A percentile compares a stretch with the other conserved stretches of the same genome.
These are phyloP conservation scores for Sebastes iracundus DNA, from an alignment of 2,797 vertebrate genomes.

Conservation along the genomic window DNA sequence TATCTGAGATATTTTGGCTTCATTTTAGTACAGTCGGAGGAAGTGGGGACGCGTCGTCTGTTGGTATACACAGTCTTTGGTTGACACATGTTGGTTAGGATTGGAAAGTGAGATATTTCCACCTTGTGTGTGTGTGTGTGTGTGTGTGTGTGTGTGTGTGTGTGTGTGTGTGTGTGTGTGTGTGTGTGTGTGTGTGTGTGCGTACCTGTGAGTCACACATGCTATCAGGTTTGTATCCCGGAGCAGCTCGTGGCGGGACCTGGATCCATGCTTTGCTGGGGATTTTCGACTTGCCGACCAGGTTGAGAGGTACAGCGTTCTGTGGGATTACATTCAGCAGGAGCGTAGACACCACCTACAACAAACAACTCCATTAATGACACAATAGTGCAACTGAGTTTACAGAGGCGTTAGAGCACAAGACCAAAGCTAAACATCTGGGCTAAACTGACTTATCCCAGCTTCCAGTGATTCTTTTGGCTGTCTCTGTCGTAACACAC, in stretches of 20 bases:
- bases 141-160: neutral
- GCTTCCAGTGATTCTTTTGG: neutral
- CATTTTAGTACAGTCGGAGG: neutral
- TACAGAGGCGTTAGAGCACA: neutral
- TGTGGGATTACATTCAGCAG: slow-evolving; percentile 93
- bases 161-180: neutral
- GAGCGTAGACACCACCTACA: slow-evolving; percentile 93
- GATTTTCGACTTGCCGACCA: slow-evolving; percentile 92
- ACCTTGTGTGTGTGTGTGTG: neutral
- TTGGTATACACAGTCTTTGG: neutral
- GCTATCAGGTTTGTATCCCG: slow-evolving; percentile 81
- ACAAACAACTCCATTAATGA: neutral
- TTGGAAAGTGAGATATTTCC: neutral
- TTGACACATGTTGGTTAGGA: neutral
- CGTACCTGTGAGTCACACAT: slow-evolving; percentile 97
- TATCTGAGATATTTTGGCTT: neutral
- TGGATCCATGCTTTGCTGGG: slow-evolving; percentile 91
- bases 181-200: neutral
- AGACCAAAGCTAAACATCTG: neutral
- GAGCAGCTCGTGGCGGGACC: slow-evolving; percentile 64
- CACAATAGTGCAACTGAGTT: neutral
- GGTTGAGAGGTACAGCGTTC: slow-evolving; percentile 86
- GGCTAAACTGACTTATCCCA: neutral
- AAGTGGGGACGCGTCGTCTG: no score
- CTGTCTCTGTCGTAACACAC: no score